Conservation (phyloP, 64 coral and sea anemone species). For the Montipora efflorescens region DNA sequence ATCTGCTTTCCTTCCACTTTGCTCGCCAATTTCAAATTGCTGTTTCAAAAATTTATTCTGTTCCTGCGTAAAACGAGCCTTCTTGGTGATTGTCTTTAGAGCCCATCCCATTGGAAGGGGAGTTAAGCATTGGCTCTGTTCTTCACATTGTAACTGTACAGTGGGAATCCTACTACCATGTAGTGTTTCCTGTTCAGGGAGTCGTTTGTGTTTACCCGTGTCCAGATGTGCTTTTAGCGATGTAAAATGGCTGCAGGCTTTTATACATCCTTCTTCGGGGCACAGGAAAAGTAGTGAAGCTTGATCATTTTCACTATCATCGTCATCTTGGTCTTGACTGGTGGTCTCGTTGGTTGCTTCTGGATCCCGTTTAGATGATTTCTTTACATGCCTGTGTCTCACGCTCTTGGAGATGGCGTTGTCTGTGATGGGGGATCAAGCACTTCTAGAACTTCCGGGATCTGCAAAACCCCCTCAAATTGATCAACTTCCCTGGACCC, state of each 20-base stretch:
- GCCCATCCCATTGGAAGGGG: slow-evolving; percentile 62
- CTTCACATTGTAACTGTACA: not conserved
- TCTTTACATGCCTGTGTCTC: not conserved
- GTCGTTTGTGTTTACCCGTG: slow-evolving; percentile 39
- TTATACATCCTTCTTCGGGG: slow-evolving; percentile 50
- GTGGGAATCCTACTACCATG: slow-evolving; percentile 1
- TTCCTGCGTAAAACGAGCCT: not conserved
- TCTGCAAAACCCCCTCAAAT: not conserved
- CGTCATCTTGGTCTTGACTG: not conserved
- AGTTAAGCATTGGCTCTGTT: not conserved
- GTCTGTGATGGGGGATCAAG: not conserved
- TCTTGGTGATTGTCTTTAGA: slow-evolving; percentile 34
- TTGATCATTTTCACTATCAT: not conserved
- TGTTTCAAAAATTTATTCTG: slow-evolving; percentile 29
- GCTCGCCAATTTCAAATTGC: slow-evolving; percentile 36
- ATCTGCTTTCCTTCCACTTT: slow-evolving; percentile 28
- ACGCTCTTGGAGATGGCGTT: not conserved
- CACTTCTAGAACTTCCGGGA: not conserved
- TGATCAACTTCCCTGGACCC: slow-evolving; percentile 28
- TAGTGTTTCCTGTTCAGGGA: slow-evolving; percentile 40
- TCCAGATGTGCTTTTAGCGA: slow-evolving; percentile 56
- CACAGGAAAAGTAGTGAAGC: slow-evolving; percentile 5
- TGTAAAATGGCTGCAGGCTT: slow-evolving; percentile 40
- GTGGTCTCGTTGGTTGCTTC: not conserved
- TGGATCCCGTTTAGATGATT: slow-evolving; percentile 3